phyloP scores from a whole-genome alignment of 2,888 invertebrate genomes.

The Drosophila macrothrix region DNA sequence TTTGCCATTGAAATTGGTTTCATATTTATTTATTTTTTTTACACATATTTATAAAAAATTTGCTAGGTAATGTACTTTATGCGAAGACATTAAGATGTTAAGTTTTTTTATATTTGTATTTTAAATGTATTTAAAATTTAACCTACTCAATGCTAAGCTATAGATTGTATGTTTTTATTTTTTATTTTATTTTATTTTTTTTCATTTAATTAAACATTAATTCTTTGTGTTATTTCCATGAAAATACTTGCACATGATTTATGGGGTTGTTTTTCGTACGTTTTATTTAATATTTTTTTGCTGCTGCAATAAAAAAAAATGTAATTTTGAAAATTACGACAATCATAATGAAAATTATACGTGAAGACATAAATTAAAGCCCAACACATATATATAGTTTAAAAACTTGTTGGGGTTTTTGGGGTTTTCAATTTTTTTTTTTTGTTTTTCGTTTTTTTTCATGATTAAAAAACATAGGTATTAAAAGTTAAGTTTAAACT shows the following conservation, averaged over 20 bases:
- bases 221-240: conserved; percentile 75
- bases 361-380: conserved; percentile 66
- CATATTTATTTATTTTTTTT: conserved; percentile 25
- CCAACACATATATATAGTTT: conserved; percentile 29
- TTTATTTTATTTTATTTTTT: conserved; percentile 6
- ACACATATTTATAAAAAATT: conserved; percentile 53
- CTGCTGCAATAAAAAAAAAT: conserved; percentile 18
- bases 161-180: conserved; percentile 18
- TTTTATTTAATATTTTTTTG: conserved; percentile 31
- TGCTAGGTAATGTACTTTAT: conserved; percentile 62
- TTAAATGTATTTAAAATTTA: conserved; percentile 44
- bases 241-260: conserved; percentile 77
- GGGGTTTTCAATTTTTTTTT: neutral
- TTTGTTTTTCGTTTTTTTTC: conserved; percentile 1
- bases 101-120: conserved; percentile 26
- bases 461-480: conserved; percentile 29
- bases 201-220: conserved; percentile 44
- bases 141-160: conserved; percentile 47
- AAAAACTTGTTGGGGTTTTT: conserved; percentile 17
- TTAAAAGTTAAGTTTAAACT: conserved; percentile 49
- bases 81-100: conserved; percentile 66
- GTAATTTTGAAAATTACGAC: conserved; percentile 73
- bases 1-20: conserved; percentile 22
- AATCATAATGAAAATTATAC: conserved; percentile 41
- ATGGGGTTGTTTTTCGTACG: conserved; percentile 20